A percentile compares a stretch with the other conserved stretches of the same genome.
phyloP scores from a whole-genome alignment of 2,113 vertebrate species.

The Cyanoderma ruficeps region DNA sequence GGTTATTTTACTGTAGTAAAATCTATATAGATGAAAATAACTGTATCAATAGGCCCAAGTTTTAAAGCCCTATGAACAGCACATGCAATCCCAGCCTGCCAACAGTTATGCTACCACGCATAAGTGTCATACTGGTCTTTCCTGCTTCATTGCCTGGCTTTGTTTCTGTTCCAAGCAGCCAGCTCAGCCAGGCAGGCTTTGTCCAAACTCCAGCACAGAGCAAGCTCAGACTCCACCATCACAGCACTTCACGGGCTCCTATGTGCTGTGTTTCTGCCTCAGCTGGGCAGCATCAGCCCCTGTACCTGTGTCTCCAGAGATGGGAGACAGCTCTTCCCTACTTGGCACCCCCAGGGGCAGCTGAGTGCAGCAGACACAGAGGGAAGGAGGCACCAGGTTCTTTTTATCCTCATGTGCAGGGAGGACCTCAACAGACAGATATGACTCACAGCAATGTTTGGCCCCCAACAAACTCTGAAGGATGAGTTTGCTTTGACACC shows the following conservation, averaged over 20 bases:
- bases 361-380: background rate
- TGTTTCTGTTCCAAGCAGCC: background rate
- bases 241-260: background rate
- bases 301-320: background rate
- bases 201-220: background rate
- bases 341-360: no score
- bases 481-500: background rate
- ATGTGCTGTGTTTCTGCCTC: accelerated
- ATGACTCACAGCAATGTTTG: accelerated
- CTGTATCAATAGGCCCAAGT: background rate
- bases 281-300: background rate
- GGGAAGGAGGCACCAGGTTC: background rate
- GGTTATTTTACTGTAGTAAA: background rate
- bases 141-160: background rate
- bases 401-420: background rate
- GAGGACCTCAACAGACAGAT: background rate
- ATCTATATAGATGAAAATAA: background rate
- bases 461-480: background rate
- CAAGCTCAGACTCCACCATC: background rate
- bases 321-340: background rate
- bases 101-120: background rate
- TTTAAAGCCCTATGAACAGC: background rate
- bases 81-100: background rate
- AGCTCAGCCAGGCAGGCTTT: background rate
- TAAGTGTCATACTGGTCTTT: background rate